Percentiles rank a stretch among this genome's conserved stretches.
Evolutionary conservation across 2,797 vertebrate genomes (phyloP).

Genomic region (Hyperoplus immaculatus): DNA sequence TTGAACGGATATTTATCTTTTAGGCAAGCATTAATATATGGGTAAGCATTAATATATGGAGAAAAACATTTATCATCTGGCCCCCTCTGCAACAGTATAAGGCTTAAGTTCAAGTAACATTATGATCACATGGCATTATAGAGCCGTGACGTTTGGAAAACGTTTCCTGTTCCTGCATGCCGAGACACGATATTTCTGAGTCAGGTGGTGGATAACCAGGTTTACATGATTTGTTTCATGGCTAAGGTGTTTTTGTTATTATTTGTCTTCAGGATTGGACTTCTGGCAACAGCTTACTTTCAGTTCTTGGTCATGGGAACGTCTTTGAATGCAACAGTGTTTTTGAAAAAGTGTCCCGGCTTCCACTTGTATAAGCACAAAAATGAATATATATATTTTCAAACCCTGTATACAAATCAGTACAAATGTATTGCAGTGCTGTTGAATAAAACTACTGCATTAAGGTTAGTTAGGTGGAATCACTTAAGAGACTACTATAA

Average conservation of each 20-base stretch:
- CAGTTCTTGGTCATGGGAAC: neutral
- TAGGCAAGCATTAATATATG: too few species aligned
- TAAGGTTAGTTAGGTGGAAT: neutral
- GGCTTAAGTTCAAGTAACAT: neutral
- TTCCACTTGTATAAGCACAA: neutral
- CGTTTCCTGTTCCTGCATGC: neutral
- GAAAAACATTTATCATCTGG: too few species aligned
- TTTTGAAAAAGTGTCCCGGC: neutral
- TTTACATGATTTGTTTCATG: neutral
- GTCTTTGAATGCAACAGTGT: neutral
- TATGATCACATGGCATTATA: neutral
- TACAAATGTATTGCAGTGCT: neutral
- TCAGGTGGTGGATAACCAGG: conserved; percentile 10
- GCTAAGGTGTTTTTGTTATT: neutral
- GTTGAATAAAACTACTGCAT: neutral
- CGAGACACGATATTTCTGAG: conserved; percentile 7
- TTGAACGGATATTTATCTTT: too few species aligned
- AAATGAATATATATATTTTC: neutral
- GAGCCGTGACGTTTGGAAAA: neutral
- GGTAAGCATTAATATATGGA: too few species aligned
- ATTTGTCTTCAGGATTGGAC: neutral
- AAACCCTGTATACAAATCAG: neutral
- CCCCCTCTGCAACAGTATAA: too few species aligned
- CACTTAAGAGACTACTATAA: neutral
- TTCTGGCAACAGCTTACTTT: neutral